These are phyloP conservation scores for Percopsis omiscomaycus DNA, from an alignment of 2,797 vertebrate species.

Conservation along the genomic window DNA sequence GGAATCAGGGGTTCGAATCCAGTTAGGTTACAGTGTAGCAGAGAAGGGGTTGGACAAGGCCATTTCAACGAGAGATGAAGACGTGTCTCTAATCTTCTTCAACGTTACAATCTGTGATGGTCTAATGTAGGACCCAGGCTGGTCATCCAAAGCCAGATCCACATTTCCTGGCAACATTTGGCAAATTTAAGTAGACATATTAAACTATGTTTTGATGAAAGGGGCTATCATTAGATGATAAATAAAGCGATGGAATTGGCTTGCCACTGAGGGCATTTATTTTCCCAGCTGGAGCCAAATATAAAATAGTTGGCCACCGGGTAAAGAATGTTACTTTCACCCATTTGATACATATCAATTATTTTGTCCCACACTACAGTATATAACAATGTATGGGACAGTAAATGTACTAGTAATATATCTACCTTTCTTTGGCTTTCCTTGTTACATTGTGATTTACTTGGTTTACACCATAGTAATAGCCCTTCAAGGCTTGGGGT, in stretches of 20 bases:
- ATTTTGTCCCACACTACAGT: neutral
- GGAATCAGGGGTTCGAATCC: no score
- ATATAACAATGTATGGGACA: neutral
- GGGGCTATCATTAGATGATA: slow-evolving; percentile 57
- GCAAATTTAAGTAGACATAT: slow-evolving; percentile 55
- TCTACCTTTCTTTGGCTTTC: slow-evolving; percentile 2
- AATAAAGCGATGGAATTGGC: slow-evolving; percentile 61
- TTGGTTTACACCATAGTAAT: slow-evolving; percentile 24
- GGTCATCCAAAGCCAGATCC: slow-evolving; percentile 31
- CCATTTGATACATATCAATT: no score
- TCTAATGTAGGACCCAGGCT: slow-evolving; percentile 13
- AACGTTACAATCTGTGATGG: no score
- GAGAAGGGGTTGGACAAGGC: no score
- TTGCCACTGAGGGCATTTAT: slow-evolving; percentile 44
- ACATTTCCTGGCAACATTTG: slow-evolving; percentile 47
- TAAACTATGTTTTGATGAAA: slow-evolving; percentile 64
- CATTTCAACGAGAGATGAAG: no score
- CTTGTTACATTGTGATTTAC: neutral
- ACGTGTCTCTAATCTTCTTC: no score
- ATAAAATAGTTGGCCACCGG: no score
- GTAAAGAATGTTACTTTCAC: no score
- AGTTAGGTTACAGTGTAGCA: no score
- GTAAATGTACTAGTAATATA: no score
- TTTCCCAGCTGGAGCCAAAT: slow-evolving; percentile 41
- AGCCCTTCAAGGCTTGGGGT: slow-evolving; percentile 19